phyloP scores from a whole-genome alignment of 2,797 vertebrate species.

The Scomberomorus guttatus region DNA sequence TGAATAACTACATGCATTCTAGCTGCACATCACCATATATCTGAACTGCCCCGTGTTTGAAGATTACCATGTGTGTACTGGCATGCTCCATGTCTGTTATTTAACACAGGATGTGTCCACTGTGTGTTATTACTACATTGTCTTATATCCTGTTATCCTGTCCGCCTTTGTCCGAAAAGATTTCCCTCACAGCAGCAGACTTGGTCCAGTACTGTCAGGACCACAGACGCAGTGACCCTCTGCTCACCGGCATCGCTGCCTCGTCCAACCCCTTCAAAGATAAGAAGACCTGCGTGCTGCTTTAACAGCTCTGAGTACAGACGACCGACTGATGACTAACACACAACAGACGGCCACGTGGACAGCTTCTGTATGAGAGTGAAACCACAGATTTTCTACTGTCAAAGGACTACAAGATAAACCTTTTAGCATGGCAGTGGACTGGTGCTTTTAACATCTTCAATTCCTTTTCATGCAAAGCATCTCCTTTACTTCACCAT shows the following conservation, averaged over 20 bases:
- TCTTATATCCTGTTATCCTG: background rate
- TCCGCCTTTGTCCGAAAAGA: constrained; percentile 80
- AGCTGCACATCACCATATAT: background rate
- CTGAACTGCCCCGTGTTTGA: background rate
- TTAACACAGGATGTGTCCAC: too few relatives aligned
- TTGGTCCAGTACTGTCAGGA: constrained; percentile 89
- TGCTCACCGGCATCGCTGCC: constrained; percentile 86
- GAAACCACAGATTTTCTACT: background rate
- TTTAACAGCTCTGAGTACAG: background rate
- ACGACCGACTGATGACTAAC: background rate
- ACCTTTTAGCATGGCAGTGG: background rate
- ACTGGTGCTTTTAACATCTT: constrained; percentile 1
- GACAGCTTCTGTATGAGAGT: background rate
- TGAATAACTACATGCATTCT: background rate
- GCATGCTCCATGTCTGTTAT: background rate
- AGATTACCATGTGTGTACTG: constrained; percentile 37
- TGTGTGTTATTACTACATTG: constrained; percentile 39
- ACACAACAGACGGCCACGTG: background rate
- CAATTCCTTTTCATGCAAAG: background rate
- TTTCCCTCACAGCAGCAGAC: constrained; percentile 87
- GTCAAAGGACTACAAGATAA: background rate
- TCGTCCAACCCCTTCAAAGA: constrained; percentile 91
- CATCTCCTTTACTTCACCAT: too few relatives aligned
- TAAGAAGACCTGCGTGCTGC: constrained; percentile 86
- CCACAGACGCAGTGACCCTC: constrained; percentile 86